Base-by-base conservation (phyloP, 2,113 vertebrate genomes). In the Lophochroa leadbeateri region DNA sequence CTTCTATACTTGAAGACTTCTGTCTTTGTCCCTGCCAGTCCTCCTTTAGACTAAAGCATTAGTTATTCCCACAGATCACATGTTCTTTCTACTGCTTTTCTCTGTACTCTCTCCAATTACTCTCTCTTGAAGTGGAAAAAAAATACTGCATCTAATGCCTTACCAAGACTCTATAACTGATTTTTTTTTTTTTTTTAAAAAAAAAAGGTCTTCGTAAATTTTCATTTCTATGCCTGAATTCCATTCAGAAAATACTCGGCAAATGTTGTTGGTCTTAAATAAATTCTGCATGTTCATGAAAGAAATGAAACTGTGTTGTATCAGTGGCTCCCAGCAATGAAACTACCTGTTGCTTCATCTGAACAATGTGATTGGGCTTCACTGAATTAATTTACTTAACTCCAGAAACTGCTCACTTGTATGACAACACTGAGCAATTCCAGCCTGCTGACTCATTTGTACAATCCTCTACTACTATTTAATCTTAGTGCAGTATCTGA, bases 301-400 rank as follows among this genome's bases (percentile, higher is more conserved):
- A 77, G 20, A 71, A 64, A 90, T 61, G 10, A 74, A 85, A 80
- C 5, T 31, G 0, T 86, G 10, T 50, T 77, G 25, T 65, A 86
- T 64, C 55, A 91, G 39, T 83, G 44, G 29, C 39, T 93, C 24
- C 82, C 28, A 68, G 81, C 27, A 80, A 84, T 52, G 58, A 61
- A 82, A 86, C 11, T 72, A 94, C 49, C 12, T 82, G 14, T 81
- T 96, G 37, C 46, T 91, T 92, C 35, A 63, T 53, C 44, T 90
- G 39, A 90, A 81, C 64, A 89, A 86, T 81, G 75, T 3, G 10
- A 24, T 44, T 78, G 44, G 17, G 17, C 46, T 95, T 94, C 39
- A 28, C 27, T 63, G 43, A 92, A 91, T 90, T 85, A 82, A 94
- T 79, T 94, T 90, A 35, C 44, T 89, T 88, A 94, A 88, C 57